Evolutionary conservation across 92 coral and sea anemone genomes (phyloP), one percentile per base, ranked within the genome.

Genomic region (Galaxea fascicularis): DNA sequence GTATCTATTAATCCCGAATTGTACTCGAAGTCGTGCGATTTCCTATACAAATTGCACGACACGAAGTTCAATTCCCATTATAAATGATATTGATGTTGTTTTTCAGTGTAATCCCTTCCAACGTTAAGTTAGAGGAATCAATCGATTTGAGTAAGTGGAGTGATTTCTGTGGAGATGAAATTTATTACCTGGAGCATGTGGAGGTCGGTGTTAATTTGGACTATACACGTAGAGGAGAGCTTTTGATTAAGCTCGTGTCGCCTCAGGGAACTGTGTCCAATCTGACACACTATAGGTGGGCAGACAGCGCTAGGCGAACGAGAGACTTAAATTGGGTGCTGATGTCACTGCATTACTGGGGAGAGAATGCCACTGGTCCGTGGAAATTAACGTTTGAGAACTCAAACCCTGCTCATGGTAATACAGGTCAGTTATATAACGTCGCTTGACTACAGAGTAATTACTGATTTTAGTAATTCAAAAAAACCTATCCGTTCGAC

Each of bases 341-440:
- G 0, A 82, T 77, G 66, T 76, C 86, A 24, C 62, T 90, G 44
- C 90, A 86, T 59, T 63, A 73, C 54, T 90, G 93, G 93, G 93
- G 93, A 13, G 93, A 90, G 47, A 65, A 76, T 68, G 39, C 90
- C 8, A 4, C 21, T 13, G 87, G 87, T 4, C 47, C n/a, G 0
- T 83, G 87, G 88, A 84, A 24, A n/a, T 22, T 84, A 30, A 31
- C 31, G 9, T 39, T 84, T 9, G 21, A 35, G 20, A 53, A 53
- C 22, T 75, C 65, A 9, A 24, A 75, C 18, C 80, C 65, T 2
- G 26, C 17, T 8, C 76, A 41, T 71, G 1, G 0, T 46, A 71
- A 71, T 71, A 46, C 11, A 46, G 76, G 76, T 71, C 12, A 22
- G 75, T n/a, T 46, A 25, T 0, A 14, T 27, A 26, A 54, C 11